phyloP scores from a whole-genome alignment of 1,140 invertebrate genomes.

The Papilio dardanus region DNA sequence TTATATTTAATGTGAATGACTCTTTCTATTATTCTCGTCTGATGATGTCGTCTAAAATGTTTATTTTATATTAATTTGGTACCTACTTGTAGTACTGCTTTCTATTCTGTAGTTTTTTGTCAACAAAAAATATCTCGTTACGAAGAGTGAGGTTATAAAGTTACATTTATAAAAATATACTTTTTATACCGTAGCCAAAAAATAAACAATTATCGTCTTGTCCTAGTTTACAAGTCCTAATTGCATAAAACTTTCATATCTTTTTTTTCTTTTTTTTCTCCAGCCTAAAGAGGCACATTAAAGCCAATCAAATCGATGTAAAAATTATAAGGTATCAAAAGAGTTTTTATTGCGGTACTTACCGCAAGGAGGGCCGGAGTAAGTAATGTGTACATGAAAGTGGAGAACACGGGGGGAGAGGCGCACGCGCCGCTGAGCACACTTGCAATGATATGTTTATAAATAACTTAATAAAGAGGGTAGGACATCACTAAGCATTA shows the following conservation, averaged over 20 bases:
- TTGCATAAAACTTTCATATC: too few relatives aligned
- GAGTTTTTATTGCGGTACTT: conserved; percentile 10
- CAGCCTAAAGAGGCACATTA: not conserved
- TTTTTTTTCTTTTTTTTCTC: too few relatives aligned
- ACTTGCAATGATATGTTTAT: conserved; percentile 30
- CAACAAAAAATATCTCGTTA: not conserved
- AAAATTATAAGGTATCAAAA: conserved; percentile 3
- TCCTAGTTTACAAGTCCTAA: too few relatives aligned
- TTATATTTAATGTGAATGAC: conserved; percentile 69
- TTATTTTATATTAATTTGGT: conserved; percentile 32
- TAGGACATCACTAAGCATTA: conserved; percentile 3
- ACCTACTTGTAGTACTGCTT: not conserved
- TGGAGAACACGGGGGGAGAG: not conserved
- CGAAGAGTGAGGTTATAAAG: not conserved
- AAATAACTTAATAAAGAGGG: conserved; percentile 34
- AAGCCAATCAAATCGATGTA: not conserved
- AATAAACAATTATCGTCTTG: too few relatives aligned
- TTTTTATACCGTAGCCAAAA: too few relatives aligned
- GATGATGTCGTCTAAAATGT: conserved; percentile 39
- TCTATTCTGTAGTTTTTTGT: not conserved
- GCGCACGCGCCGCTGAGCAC: conserved; percentile 19
- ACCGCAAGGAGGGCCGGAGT: conserved; percentile 12
- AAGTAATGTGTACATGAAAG: conserved; percentile 33
- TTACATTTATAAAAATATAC: not conserved
- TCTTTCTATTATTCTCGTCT: conserved; percentile 48